Evolutionary conservation across 2,888 invertebrate species (phyloP).

Genomic region (Aleiodes alternator): DNA sequence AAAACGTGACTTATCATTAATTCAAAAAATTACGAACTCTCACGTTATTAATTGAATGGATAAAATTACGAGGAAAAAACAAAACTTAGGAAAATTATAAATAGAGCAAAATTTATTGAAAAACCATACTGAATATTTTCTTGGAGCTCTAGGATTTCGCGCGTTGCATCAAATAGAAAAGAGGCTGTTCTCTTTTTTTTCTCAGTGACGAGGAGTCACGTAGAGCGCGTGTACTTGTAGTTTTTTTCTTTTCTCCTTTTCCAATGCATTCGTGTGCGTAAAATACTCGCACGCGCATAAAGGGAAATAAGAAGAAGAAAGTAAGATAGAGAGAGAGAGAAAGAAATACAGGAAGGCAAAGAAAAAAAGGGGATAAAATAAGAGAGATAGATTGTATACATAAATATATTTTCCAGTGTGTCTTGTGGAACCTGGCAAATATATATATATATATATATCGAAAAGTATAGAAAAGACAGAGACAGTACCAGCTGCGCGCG

Average conservation of each 20-base stretch:
- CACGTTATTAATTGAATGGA: no score
- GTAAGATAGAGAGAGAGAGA: slow-evolving; percentile 58
- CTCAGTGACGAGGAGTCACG: slow-evolving; percentile 40
- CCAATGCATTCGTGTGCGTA: slow-evolving; percentile 18
- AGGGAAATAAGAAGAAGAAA: slow-evolving; percentile 40
- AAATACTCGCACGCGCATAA: slow-evolving; percentile 27
- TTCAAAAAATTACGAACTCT: not conserved
- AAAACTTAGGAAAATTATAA: not conserved
- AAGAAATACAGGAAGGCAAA: slow-evolving; percentile 38
- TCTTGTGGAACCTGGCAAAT: slow-evolving; percentile 18
- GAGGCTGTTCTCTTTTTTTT: slow-evolving; percentile 37
- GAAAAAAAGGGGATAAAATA: slow-evolving; percentile 53
- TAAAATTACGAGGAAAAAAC: not conserved
- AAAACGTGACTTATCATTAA: not conserved
- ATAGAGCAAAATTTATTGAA: not conserved
- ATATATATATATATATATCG: slow-evolving; percentile 19
- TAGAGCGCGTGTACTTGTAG: slow-evolving; percentile 41
- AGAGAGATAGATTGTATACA: slow-evolving; percentile 46
- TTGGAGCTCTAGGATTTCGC: not conserved
- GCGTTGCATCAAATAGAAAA: slow-evolving; percentile 18
- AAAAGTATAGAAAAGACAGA: slow-evolving; percentile 13
- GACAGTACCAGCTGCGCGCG: slow-evolving; percentile 36
- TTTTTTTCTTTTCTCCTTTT: not conserved
- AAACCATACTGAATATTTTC: not conserved
- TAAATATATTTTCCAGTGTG: slow-evolving; percentile 17